phyloP scores from a whole-genome alignment of 53 echinoderm and acorn worm genomes.

The Zoroaster sp. region DNA sequence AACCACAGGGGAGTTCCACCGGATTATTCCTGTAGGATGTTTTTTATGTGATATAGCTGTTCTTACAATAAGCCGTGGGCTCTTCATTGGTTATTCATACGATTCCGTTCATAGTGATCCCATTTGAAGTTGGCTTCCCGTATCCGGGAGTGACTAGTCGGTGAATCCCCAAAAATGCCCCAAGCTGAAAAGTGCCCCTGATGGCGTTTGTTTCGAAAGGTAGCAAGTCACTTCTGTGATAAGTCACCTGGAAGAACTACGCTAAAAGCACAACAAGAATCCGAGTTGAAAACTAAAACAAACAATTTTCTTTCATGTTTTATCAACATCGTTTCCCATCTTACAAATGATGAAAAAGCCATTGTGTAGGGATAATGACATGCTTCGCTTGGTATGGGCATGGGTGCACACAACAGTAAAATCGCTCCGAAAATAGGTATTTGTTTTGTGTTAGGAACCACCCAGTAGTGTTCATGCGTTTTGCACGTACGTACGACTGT shows the following conservation, averaged over 20 bases:
- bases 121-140: neutral
- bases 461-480: no score
- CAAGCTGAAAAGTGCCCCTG: neutral
- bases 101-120: neutral
- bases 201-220: neutral
- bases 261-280: neutral
- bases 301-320: neutral
- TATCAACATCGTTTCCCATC: neutral
- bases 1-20: slow-evolving; percentile 3
- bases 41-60: neutral
- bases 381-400: neutral
- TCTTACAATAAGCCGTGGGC: neutral
- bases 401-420: neutral
- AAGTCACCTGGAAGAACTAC: neutral
- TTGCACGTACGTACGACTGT: no score
- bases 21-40: neutral
- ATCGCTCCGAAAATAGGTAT: neutral
- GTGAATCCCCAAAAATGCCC: neutral
- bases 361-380: neutral
- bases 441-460: no score
- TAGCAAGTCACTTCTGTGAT: neutral
- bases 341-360: neutral
- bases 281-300: neutral
- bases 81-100: neutral
- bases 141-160: neutral